phyloP scores from a whole-genome alignment of 2,888 invertebrate species.

The Rotaria sp. region DNA sequence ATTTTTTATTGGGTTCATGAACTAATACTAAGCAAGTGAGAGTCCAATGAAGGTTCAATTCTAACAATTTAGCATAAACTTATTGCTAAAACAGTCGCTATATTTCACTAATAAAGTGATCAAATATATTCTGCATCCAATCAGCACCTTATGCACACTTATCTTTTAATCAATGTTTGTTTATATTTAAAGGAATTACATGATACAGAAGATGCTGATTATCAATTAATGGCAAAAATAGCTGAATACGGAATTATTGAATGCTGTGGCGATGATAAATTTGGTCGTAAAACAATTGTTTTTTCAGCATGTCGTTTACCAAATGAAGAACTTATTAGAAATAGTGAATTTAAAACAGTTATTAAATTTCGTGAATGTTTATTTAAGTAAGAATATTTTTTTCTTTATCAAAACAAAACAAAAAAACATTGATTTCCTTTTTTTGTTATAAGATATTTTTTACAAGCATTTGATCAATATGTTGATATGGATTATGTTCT shows the following conservation, averaged over 20 bases:
- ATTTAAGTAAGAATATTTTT: slow-evolving; percentile 30
- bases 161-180: too few relatives aligned
- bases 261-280: slow-evolving; percentile 45
- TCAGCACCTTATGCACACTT: too few relatives aligned
- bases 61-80: too few relatives aligned
- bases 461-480: slow-evolving; percentile 85
- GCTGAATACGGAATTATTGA: slow-evolving; percentile 36
- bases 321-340: slow-evolving; percentile 32
- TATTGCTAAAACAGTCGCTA: too few relatives aligned
- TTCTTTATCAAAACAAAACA: background rate
- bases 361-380: slow-evolving; percentile 36
- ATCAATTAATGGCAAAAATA: slow-evolving; percentile 12
- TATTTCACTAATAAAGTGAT: too few relatives aligned
- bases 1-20: too few relatives aligned
- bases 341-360: slow-evolving; percentile 33
- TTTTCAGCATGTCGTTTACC: slow-evolving; percentile 86
- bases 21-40: too few relatives aligned
- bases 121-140: too few relatives aligned
- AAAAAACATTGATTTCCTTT: background rate
- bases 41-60: too few relatives aligned
- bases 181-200: background rate
- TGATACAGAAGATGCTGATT: background rate
- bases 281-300: slow-evolving; percentile 87
- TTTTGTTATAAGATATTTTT: slow-evolving; percentile 68
- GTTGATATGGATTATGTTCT: slow-evolving; percentile 97